Base-by-base conservation (phyloP, 2,113 vertebrate species). In the Thomomys bottae region DNA sequence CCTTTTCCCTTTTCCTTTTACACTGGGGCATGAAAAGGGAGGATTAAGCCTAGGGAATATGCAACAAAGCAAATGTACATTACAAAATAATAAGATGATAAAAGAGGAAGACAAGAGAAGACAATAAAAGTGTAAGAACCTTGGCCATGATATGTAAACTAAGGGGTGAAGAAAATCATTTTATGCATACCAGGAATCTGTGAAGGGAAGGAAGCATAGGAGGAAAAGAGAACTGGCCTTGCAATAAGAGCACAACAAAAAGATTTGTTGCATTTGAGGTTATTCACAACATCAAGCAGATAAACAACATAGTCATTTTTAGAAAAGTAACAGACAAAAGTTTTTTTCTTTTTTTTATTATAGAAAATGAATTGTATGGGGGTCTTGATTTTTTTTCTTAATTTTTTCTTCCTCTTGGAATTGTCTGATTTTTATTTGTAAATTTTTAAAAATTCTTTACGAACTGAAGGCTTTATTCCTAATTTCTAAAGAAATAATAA, bases 361-460 rank as follows among this genome's bases (percentile, higher is more conserved):
- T 54, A 83, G 10, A 78, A 75, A 87, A 9, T 71, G 77, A 88
- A 67, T 49, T 78, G 0, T 34, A 36, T 71, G 32, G 23, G 23
- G 2, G 32, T 88, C 57, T 88, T 96, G 71, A 26, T 63, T 82
- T 86, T 49, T 75, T 42, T 61, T 61, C 36, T 21, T 42, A 40
- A 32, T 86, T 73, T 40, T 76, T 84, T 75, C 45, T 8, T 11
- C n/a, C 23, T 75, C 28, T 77, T 87, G 21, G 26, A 76, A 63
- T 87, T 59, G 30, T 40, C 38, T 28, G 8, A 21, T 26, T 36
- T 40, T 94, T 75, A 66, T 21, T 70, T 83, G 81, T 57, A 26
- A 45, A 88, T 61, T 80, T 89, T 81, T 6, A 90, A 92, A 32
- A 67, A 5, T 87, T 32, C 24, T 88, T 82, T 67, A 77, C 54